phyloP scores from a whole-genome alignment of 2,888 invertebrate genomes.

The Lasioglossum marginatum region DNA sequence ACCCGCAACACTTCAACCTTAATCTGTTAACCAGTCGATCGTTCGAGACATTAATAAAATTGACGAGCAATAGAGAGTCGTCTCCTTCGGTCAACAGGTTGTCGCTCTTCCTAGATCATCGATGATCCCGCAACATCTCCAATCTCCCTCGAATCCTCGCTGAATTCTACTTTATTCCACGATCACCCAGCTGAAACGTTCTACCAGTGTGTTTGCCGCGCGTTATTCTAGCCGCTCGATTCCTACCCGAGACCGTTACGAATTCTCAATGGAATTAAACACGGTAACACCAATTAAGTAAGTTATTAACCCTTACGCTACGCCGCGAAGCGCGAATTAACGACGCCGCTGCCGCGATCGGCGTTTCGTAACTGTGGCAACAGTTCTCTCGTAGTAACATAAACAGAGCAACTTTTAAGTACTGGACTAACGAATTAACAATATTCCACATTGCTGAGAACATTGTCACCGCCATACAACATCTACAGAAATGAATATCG shows the following conservation, averaged over 20 bases:
- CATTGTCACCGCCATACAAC: background rate
- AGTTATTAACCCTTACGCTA: background rate
- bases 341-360: background rate
- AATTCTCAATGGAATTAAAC: conserved; percentile 8
- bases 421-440: background rate
- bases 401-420: background rate
- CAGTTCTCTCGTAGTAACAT: background rate
- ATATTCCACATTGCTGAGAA: no score
- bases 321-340: conserved; percentile 15
- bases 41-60: background rate
- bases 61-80: background rate
- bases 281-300: conserved; percentile 1
- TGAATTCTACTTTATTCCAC: background rate
- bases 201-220: background rate
- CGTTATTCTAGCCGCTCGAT: conserved; percentile 5
- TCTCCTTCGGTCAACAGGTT: background rate
- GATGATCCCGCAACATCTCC: background rate
- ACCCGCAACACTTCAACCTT: background rate
- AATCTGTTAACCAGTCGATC: background rate
- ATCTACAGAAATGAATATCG: background rate
- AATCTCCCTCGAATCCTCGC: background rate
- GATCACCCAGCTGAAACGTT: conserved; percentile 1
- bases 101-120: background rate
- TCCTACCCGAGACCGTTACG: conserved; percentile 28
- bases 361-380: background rate